Evolutionary conservation across 2,888 invertebrate species (phyloP).

Genomic region (Sinotaia quadrata): DNA sequence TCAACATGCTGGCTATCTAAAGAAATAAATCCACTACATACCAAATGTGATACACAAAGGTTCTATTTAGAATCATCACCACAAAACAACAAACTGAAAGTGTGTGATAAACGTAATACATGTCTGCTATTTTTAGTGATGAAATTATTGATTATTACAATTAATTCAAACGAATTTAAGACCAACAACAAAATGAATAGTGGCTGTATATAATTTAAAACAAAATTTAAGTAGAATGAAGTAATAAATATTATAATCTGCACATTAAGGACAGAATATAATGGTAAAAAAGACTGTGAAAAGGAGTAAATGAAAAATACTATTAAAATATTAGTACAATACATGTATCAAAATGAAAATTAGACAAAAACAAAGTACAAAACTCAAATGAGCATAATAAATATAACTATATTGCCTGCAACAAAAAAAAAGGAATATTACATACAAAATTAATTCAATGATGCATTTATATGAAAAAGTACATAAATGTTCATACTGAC

Average conservation of each 20-base stretch:
- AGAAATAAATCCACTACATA: too few species aligned
- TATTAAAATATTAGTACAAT: neutral
- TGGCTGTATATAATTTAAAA: neutral
- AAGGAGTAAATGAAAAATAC: neutral
- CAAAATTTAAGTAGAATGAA: neutral
- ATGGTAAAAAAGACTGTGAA: neutral
- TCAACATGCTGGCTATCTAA: too few species aligned
- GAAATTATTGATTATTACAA: too few species aligned
- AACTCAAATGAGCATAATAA: too few species aligned
- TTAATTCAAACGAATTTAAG: too few species aligned
- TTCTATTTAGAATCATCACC: too few species aligned
- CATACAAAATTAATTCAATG: neutral
- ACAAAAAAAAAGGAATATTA: neutral
- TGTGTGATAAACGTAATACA: too few species aligned
- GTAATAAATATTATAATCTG: neutral
- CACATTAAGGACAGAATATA: too few species aligned
- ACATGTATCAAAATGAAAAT: neutral
- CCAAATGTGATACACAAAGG: too few species aligned
- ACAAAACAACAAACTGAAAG: too few species aligned
- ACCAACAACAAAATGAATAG: neutral
- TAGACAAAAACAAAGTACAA: neutral
- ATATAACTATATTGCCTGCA: constrained; percentile 27
- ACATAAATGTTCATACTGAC: neutral
- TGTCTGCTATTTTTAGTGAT: too few species aligned
- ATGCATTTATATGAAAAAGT: neutral